Evolutionary conservation across 2,797 vertebrate species (phyloP), one percentile per base, ranked within the genome.

Genomic region (Danio aesculapii): DNA sequence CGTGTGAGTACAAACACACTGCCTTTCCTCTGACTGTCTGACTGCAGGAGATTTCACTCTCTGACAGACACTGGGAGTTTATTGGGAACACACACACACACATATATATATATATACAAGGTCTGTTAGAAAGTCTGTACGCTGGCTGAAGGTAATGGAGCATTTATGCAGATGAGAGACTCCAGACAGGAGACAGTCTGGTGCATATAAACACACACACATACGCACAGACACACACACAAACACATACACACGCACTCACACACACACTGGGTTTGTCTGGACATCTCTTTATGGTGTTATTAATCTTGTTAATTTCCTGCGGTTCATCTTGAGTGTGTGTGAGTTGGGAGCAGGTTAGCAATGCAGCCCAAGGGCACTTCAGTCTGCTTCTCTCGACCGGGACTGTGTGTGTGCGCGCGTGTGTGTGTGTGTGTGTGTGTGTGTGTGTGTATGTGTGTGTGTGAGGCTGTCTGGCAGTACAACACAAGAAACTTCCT

Each of bases 1-100:
- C 97, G 75, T 98, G 97, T 99, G 89, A 98, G 97, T 98, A 55
- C 8, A 46, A n/a, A 70, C 30, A 76, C 39, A 39, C 21, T 12
- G 13, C 44, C 53, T 68, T 69, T 55, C 16, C 46, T 70, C 53
- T 70, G 44, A 19, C 19, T 78, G 49, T 64, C 7, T 46, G 39
- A 47, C 72, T 53, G n/a, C 64, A 44, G 44, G 57, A 52, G 55
- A 41, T 52, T 17, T 69, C 17, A 64, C 78, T 72, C 16, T 53
- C 67, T 72, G 53, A 64, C n/a, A 67, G 79, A 66, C 62, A 14
- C 46, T 52, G 58, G 41, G 50, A 41, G 62, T 66, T 47, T 49
- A 75, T 47, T 49, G 62, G 73, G 68, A 30, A 72, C 77, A 44
- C 55, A 79, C 30, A 49, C 66, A 72, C 71, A 59, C 10, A 80